Evolutionary conservation across 1,140 invertebrate genomes (phyloP).

Genomic region (Bombus confusus): DNA sequence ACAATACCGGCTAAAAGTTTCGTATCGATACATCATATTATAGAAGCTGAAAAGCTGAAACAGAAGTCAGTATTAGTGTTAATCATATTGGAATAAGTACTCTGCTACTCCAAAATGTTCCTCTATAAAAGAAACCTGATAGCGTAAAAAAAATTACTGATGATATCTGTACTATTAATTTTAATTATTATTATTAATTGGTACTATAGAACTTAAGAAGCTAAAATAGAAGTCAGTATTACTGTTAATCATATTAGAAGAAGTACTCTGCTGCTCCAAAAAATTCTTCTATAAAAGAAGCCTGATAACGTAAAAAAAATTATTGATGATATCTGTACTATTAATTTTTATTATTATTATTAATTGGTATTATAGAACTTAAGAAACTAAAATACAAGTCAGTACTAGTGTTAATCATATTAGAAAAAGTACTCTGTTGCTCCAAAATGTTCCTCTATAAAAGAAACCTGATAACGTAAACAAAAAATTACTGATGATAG

Average conservation of each 20-base stretch:
- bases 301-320: not conserved
- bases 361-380: not conserved
- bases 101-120: not conserved
- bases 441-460: not conserved
- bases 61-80: not conserved
- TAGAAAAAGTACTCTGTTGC: not conserved
- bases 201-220: not conserved
- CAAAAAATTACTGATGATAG: no score
- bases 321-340: no score
- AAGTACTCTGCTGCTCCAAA: not conserved
- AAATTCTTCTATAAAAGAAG: not conserved
- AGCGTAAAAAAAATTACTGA: not conserved
- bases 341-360: no score
- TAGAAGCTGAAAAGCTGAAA: not conserved
- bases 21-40: not conserved
- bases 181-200: no score
- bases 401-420: no score
- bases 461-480: not conserved
- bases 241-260: no score
- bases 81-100: no score
- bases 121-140: not conserved
- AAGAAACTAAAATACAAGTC: not conserved
- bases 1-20: not conserved
- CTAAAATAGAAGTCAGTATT: not conserved
- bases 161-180: not conserved